Evolutionary conservation across 30 jellyfish, hydroid and myxozoan species (phyloP), one percentile per base, ranked within the genome.

Genomic region (Mastigias papua): DNA sequence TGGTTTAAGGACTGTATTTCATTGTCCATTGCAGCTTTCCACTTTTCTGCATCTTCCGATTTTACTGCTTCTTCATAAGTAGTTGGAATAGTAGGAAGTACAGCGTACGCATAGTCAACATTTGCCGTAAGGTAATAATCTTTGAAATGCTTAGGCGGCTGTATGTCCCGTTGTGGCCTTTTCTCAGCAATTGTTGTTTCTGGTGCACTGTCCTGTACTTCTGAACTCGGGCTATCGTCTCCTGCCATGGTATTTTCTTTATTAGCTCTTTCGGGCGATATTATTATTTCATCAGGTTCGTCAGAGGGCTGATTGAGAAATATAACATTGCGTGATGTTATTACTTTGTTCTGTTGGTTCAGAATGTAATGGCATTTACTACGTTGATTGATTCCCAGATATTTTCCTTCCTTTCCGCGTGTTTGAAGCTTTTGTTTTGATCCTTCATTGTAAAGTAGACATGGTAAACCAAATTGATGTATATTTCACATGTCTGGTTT

Each of bases 1-100:
- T 78, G 46, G 9, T 0, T 78, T 13, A 78, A 66, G 22, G 89
- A 54, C 48, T 78, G 30, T 13, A 78, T 78, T 48, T 78, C 89
- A 4, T 23, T 31, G 26, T 78, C 89, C 89, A 78, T 78, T 13
- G 89, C 76, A 16, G 84, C 89, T 31, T 78, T 62, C 89, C 89
- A 78, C 57, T 78, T 78, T 15, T 78, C 80, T 8, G 80, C 80
- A 62, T 78, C 89, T 62, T 78, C 21, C 10, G 89, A 78, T n/a
- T 61, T 23, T 5, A 78, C 57, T 61, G 89, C 89, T 62, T 78
- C 89, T 10, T 58, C 81, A 21, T 78, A 78, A 21, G 51, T 78
- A 6, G 30, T 57, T 58, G 89, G 89, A 6, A 78, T 58, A 26
- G 16, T 22, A 11, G 66, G 80, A 22, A 78, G 30, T 25, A 58